Conservation (phyloP, 2,888 invertebrate genomes). For the Pseudanteris insignis region DNA sequence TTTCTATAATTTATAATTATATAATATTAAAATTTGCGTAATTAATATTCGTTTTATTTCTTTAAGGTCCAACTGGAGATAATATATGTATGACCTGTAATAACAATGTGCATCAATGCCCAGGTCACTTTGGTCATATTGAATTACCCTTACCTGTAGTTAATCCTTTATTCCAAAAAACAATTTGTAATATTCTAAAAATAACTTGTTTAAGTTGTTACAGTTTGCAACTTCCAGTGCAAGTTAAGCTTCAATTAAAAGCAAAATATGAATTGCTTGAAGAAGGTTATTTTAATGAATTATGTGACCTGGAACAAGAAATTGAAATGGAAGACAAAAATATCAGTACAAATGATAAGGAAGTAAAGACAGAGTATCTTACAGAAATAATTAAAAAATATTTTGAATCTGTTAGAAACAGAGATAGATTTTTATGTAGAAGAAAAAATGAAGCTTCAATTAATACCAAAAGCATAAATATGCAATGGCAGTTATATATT, state of each 20-base stretch:
- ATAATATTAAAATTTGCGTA: no score
- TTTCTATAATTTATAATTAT: no score
- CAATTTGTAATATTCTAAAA: slow-evolving; percentile 75
- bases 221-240: slow-evolving; percentile 73
- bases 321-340: slow-evolving; percentile 32
- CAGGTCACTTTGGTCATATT: slow-evolving; percentile 96
- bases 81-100: slow-evolving; percentile 85
- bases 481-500: slow-evolving; percentile 67
- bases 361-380: slow-evolving; percentile 54
- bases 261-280: slow-evolving; percentile 79
- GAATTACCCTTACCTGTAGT: slow-evolving; percentile 87
- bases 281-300: slow-evolving; percentile 74
- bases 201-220: slow-evolving; percentile 78
- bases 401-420: slow-evolving; percentile 55
- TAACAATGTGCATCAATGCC: slow-evolving; percentile 74
- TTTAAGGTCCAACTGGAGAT: slow-evolving; percentile 72
- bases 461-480: slow-evolving; percentile 68
- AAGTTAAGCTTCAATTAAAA: slow-evolving; percentile 70
- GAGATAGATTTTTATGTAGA: slow-evolving; percentile 50
- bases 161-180: slow-evolving; percentile 88
- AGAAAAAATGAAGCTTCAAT: slow-evolving; percentile 28
- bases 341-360: background rate
- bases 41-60: no score
- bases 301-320: slow-evolving; percentile 73
- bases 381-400: slow-evolving; percentile 68